A percentile compares a stretch with the other conserved stretches of the same genome.
Evolutionary conservation across 2,113 vertebrate species (phyloP).

Genomic region (Fregata magnificens): DNA sequence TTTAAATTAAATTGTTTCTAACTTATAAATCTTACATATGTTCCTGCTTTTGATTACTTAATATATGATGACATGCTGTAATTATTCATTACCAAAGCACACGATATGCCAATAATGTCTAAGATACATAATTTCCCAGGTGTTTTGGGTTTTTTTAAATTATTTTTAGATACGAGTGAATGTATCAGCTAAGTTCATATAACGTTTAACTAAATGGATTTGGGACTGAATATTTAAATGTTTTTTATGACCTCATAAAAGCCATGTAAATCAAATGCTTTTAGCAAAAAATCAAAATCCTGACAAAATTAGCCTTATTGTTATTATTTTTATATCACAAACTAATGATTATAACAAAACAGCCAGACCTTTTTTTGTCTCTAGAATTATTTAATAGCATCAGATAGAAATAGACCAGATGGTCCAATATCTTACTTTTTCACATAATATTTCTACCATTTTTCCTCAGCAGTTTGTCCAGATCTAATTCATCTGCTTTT

Average conservation of each 20-base stretch:
- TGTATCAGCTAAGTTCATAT: neutral
- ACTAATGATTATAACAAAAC: neutral
- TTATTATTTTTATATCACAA: neutral
- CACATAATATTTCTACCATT: neutral
- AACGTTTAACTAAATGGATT: neutral
- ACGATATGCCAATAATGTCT: neutral
- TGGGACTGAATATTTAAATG: neutral
- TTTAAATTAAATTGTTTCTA: neutral
- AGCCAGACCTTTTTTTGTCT: accelerated
- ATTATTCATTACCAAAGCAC: neutral
- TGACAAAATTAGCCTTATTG: neutral
- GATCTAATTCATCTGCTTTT: neutral
- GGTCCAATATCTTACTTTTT: neutral
- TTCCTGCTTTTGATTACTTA: constrained; percentile 19
- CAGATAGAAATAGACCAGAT: neutral
- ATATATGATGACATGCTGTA: neutral
- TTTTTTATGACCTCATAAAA: neutral
- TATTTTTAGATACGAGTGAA: neutral
- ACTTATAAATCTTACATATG: neutral
- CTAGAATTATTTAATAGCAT: neutral
- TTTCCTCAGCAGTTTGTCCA: neutral
- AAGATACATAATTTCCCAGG: neutral
- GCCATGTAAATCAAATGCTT: neutral
- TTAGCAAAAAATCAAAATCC: neutral
- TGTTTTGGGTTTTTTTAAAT: neutral